Percentiles rank a stretch among this genome's conserved stretches.
Evolutionary conservation across 2,888 invertebrate species (phyloP).

Genomic region (Melanostoma scalare): DNA sequence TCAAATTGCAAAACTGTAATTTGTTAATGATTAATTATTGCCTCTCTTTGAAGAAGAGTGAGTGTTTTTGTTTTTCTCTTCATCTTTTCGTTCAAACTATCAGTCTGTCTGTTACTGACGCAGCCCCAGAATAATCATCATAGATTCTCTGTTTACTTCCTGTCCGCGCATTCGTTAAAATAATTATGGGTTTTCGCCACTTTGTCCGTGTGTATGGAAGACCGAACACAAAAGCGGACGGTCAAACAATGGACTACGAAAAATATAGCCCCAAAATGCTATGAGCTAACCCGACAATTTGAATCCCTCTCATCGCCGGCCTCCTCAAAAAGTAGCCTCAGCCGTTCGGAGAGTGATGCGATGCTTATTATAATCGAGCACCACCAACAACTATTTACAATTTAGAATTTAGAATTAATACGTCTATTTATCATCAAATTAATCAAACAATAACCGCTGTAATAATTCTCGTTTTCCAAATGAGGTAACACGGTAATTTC

Average conservation of each 20-base stretch:
- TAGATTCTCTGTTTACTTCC: slow-evolving; percentile 59
- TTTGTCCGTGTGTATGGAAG: slow-evolving; percentile 39
- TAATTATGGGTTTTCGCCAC: slow-evolving; percentile 67
- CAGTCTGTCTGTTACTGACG: not conserved
- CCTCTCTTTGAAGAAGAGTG: slow-evolving; percentile 27
- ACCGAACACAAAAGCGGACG: slow-evolving; percentile 36
- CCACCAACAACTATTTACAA: slow-evolving; percentile 47
- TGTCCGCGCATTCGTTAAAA: slow-evolving; percentile 68
- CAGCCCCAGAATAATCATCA: slow-evolving; percentile 31
- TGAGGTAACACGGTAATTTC: slow-evolving; percentile 72
- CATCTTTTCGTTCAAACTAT: not conserved
- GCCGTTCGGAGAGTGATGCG: slow-evolving; percentile 6
- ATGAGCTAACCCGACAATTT: slow-evolving; percentile 63
- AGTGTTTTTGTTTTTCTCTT: not conserved
- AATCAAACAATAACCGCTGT: slow-evolving; percentile 72
- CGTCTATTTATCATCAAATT: slow-evolving; percentile 73
- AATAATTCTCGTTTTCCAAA: slow-evolving; percentile 73
- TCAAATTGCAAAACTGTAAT: slow-evolving; percentile 68
- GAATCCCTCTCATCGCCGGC: slow-evolving; percentile 16
- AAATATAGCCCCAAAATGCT: slow-evolving; percentile 16
- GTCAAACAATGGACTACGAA: slow-evolving; percentile 37
- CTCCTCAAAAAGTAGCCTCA: not conserved
- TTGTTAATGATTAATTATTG: slow-evolving; percentile 70
- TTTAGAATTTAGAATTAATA: slow-evolving; percentile 63
- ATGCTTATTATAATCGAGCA: slow-evolving; percentile 48